A percentile compares a stretch with the other conserved stretches of the same genome.
These are phyloP conservation scores for Phocoena sinus DNA, from an alignment of 2,113 vertebrate genomes.

Conservation along the genomic window DNA sequence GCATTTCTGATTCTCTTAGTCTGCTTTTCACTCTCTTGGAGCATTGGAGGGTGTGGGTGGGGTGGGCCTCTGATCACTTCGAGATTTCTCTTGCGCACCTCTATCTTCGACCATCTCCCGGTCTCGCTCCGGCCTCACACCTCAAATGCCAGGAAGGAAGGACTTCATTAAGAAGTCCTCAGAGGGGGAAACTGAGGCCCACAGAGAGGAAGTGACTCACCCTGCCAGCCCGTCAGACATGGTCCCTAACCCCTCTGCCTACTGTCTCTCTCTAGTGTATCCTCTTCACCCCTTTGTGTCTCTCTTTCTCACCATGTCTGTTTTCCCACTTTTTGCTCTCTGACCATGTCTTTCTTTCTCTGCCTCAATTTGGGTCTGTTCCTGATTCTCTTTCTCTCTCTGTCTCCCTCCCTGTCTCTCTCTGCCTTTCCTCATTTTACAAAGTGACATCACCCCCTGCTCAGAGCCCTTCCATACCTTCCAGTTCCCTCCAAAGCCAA, in stretches of 20 bases:
- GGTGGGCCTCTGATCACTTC: background rate
- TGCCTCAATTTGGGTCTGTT: background rate
- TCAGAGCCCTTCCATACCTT: background rate
- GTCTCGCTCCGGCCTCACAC: background rate
- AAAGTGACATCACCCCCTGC: background rate
- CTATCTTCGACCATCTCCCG: background rate
- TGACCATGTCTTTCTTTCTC: background rate
- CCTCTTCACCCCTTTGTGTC: background rate
- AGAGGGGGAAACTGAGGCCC: conserved; percentile 35
- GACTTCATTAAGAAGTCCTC: background rate
- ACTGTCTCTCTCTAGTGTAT: background rate
- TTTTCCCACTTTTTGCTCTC: background rate
- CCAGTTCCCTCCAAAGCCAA: background rate
- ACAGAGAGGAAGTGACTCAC: conserved; percentile 1
- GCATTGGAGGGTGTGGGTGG: background rate
- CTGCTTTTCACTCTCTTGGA: background rate
- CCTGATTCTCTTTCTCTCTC: background rate
- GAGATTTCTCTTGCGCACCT: background rate
- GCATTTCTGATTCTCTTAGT: background rate
- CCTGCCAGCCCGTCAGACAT: background rate
- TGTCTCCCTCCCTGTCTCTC: background rate
- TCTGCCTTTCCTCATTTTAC: background rate
- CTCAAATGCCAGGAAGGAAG: background rate
- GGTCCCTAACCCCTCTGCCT: background rate
- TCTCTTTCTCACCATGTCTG: background rate